A percentile compares a stretch with the other conserved stretches of the same genome.
These are phyloP conservation scores for Apotomis betuletana DNA, from an alignment of 2,888 invertebrate species.

Conservation along the genomic window DNA sequence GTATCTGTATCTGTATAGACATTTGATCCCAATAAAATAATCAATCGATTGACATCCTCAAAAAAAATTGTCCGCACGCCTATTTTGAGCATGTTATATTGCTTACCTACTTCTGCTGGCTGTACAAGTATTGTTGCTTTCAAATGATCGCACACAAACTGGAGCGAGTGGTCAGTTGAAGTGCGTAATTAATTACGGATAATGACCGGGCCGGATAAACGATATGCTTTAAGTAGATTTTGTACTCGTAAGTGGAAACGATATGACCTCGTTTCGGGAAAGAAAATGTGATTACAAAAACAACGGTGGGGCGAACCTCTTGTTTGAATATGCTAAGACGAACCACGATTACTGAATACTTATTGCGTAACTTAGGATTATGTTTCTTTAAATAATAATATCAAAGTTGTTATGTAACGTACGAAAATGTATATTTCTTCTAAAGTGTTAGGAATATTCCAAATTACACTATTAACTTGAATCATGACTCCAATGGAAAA, in stretches of 20 bases:
- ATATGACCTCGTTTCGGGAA: slow-evolving; percentile 1
- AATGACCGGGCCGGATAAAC: slow-evolving; percentile 30
- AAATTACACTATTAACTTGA: no score
- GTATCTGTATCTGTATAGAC: no score
- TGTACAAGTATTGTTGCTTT: slow-evolving; percentile 20
- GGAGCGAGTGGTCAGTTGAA: slow-evolving; percentile 30
- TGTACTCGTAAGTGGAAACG: slow-evolving; percentile 7
- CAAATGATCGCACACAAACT: slow-evolving; percentile 42
- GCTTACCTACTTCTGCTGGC: neutral
- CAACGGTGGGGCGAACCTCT: neutral
- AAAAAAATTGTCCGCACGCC: no score
- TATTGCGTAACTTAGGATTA: neutral
- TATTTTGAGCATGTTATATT: no score
- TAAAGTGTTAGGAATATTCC: no score
- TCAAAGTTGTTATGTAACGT: no score
- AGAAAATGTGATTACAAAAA: slow-evolving; percentile 11
- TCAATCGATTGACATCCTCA: no score
- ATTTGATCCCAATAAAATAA: no score
- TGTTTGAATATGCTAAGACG: neutral
- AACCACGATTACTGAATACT: neutral
- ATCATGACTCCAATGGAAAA: no score
- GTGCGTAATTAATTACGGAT: slow-evolving; percentile 44
- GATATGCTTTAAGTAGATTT: slow-evolving; percentile 25
- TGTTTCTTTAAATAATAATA: no score
- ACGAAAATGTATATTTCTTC: no score